Evolutionary conservation across 2,113 vertebrate genomes (phyloP).

Genomic region (Thamnophis sirtalis): DNA sequence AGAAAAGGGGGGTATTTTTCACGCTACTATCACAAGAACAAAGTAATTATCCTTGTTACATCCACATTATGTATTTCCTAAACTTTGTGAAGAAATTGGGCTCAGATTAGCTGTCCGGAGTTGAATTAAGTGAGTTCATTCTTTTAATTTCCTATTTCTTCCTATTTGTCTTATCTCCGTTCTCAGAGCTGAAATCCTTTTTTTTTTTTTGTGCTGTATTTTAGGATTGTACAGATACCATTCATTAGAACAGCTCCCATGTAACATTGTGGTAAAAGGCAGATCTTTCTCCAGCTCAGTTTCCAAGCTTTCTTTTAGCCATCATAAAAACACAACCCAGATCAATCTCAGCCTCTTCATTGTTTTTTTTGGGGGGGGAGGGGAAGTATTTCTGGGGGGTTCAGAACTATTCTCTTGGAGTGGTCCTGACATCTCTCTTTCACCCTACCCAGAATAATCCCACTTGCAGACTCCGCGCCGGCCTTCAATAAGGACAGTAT

Average conservation of each 20-base stretch:
- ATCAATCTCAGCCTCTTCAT: constrained; percentile 36
- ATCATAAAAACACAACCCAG: constrained; percentile 47
- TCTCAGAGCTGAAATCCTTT: neutral
- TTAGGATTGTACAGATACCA: constrained; percentile 15
- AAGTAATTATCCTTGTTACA: neutral
- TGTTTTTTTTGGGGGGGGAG: neutral
- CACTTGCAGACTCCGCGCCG: constrained; percentile 65
- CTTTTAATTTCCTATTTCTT: neutral
- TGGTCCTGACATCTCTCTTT: constrained; percentile 54
- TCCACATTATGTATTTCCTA: neutral
- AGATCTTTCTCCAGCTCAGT: constrained; percentile 24
- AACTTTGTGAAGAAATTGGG: neutral
- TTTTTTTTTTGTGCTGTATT: neutral
- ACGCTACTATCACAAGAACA: neutral
- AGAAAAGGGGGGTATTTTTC: neutral
- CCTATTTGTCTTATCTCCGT: constrained; percentile 19
- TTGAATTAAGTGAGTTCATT: neutral
- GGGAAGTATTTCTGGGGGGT: constrained; percentile 52
- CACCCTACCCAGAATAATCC: constrained; percentile 52
- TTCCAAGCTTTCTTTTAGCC: constrained; percentile 48
- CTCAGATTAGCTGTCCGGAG: neutral
- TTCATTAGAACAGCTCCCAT: constrained; percentile 42
- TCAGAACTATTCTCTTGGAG: constrained; percentile 47
- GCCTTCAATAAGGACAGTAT: constrained; percentile 80
- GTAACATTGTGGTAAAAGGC: constrained; percentile 29